Base-by-base conservation (phyloP, 2,797 vertebrate species). In the Mionectes olivaceus region DNA sequence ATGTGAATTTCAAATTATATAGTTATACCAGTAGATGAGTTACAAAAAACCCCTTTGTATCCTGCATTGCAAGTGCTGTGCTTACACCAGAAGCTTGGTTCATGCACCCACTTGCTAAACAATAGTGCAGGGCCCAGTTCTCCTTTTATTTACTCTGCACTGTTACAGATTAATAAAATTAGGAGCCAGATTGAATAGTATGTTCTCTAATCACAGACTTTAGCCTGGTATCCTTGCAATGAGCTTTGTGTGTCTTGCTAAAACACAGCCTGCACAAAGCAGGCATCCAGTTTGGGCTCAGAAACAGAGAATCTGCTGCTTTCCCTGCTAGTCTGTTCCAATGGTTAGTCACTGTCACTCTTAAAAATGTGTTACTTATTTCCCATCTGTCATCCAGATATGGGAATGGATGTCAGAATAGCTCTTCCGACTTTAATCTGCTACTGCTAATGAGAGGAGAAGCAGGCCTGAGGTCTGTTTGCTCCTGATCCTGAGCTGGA, bases 361-460 rank as follows among this genome's bases (percentile, higher is more conserved):
- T 67, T 94, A 39, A 91, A 96, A 94, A 95, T 64, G 68, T 87
- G 77, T 88, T 92, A 79, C 56, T 96, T 92, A 90, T 87, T 96
- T 94, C 89, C 85, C 91, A 96, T 93, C 93, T 96, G 94, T 93
- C 94, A 89, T 57, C 52, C 94, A 94, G 87, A 86, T 89, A 87
- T 6, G 77, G 83, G 70, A 88, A 90, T 82, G 17, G 59, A 90
- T 91, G 83, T 93, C 81, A 91, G 74, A 96, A 86, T 73, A 88
- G 67, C 63, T 78, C 69, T 76, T 21, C 59, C 84, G 74, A 70
- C 80, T 94, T 94, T 52, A 82, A 75, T 84, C 47, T 92, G 76
- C 63, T 86, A 13, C 83, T 93, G 41, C 56, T 82, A 67, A 79
- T 71, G 59, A 94, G 84, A 92, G 28, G 18, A 88, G 77, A 88